Percentiles rank a stretch among this genome's conserved stretches.
Evolutionary conservation across 2,888 invertebrate genomes (phyloP).

Genomic region (Danaus chrysippus): DNA sequence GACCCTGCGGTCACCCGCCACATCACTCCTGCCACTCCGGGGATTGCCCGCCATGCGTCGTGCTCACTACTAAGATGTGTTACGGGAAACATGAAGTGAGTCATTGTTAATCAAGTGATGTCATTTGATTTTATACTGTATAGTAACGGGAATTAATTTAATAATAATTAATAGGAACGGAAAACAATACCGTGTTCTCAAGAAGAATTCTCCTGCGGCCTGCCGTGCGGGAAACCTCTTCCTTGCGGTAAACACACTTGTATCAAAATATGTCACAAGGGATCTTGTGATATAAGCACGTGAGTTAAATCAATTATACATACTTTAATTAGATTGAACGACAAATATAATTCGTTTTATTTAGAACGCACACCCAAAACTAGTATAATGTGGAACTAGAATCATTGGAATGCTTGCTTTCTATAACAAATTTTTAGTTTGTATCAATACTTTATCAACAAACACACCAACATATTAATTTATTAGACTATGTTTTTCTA

Average conservation of each 20-base stretch:
- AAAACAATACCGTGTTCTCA: slow-evolving; percentile 94
- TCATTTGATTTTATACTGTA: background rate
- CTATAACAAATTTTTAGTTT: too few species aligned
- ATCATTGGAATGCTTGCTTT: too few species aligned
- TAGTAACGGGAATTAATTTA: background rate
- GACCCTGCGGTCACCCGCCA: slow-evolving; percentile 90
- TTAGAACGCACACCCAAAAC: too few species aligned
- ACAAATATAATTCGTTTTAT: too few species aligned
- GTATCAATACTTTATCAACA: too few species aligned
- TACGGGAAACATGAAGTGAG: slow-evolving; percentile 86
- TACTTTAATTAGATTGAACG: too few species aligned
- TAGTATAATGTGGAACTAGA: too few species aligned
- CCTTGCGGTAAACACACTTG: slow-evolving; percentile 93
- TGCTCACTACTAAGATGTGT: slow-evolving; percentile 91
- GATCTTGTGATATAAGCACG: slow-evolving; percentile 82
- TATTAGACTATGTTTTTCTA: too few species aligned
- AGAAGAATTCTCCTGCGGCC: slow-evolving; percentile 93
- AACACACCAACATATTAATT: too few species aligned
- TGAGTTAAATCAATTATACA: slow-evolving; percentile 53
- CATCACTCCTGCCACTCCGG: slow-evolving; percentile 91
- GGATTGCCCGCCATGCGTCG: slow-evolving; percentile 81
- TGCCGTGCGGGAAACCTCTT: slow-evolving; percentile 89
- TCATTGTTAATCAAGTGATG: background rate
- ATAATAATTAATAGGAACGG: slow-evolving; percentile 78
- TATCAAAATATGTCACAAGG: slow-evolving; percentile 87